Conservation (phyloP, 2,888 invertebrate genomes). For the Frankliniella fusca region DNA sequence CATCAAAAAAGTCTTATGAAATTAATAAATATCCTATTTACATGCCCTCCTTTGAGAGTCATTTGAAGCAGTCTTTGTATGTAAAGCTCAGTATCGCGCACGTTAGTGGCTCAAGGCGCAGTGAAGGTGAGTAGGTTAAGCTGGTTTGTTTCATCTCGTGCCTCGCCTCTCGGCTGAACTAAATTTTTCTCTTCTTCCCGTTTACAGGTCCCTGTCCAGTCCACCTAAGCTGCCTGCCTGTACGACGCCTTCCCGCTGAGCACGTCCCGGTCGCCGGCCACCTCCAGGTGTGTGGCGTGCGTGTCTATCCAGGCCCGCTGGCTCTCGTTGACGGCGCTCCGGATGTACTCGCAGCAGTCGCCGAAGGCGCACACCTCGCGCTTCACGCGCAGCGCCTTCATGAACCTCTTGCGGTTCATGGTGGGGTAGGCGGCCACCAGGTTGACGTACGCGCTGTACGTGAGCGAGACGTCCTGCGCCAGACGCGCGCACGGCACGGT, state of each 20-base stretch:
- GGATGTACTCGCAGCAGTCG: slow-evolving; percentile 2
- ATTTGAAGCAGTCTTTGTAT: too few species aligned
- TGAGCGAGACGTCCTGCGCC: background rate
- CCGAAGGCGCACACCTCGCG: background rate
- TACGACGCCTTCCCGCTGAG: slow-evolving; percentile 1
- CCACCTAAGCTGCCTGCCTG: background rate
- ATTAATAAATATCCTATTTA: background rate
- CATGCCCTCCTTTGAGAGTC: too few species aligned
- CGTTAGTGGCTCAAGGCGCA: too few species aligned
- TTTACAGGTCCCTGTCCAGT: too few species aligned
- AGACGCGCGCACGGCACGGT: background rate
- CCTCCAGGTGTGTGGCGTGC: background rate
- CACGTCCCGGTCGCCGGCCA: background rate
- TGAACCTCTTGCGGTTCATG: background rate
- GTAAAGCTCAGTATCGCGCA: too few species aligned
- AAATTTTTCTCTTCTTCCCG: too few species aligned
- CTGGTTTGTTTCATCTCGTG: too few species aligned
- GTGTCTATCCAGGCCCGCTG: background rate
- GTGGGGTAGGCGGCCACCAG: background rate
- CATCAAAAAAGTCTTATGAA: background rate
- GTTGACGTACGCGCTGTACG: background rate
- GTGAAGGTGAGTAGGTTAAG: too few species aligned
- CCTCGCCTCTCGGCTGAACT: too few species aligned
- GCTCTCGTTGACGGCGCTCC: background rate
- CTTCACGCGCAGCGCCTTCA: background rate